Evolutionary conservation across 2,797 vertebrate species (phyloP), one percentile per base, ranked within the genome.

Genomic region (Lates japonicus): DNA sequence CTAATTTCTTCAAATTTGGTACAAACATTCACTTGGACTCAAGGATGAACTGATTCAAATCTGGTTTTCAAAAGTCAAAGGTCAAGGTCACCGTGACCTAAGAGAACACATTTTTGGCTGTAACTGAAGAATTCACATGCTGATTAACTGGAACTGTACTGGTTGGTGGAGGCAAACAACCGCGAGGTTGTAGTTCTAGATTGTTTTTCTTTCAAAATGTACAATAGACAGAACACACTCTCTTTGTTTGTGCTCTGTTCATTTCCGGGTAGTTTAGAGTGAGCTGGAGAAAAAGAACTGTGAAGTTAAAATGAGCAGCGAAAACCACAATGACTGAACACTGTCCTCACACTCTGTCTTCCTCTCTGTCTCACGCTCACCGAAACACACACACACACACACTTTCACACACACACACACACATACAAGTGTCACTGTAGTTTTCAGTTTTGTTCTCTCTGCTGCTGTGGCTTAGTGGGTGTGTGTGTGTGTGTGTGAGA

Each of bases 401-500:
- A 48, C 37, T 37, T 9, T 9, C 37, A 37, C 31, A 39, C 8
- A 39, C 20, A 37, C 58, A 46, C 39, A 37, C 22, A 22, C 58
- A 48, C 35, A 4, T 42, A 13, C 8, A 37, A n/a, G 37, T 54
- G 22, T 29, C 31, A 44, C 52, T 44, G 31, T 7, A 33, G n/a
- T 8, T 44, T 16, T 35, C 51, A 59, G 48, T 16, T 41, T 35
- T 76, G 39, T 44, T 67, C 20, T 65, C 13, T 48, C 51, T 61
- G 39, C 41, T 68, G 25, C 37, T 73, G 39, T 2, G 44, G 52
- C 16, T 65, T 33, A 14, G 60, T 82, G 52, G 51, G 25, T 35
- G 29, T 39, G 13, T 39, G 17, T 46, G 33, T 67, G 52, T n/a
- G 49, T 31, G 16, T 42, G n/a, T 65, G 41, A 14, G 29, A 25